These are phyloP conservation scores for Neodiprion fabricii DNA, from an alignment of 1,140 invertebrate genomes.

Conservation along the genomic window DNA sequence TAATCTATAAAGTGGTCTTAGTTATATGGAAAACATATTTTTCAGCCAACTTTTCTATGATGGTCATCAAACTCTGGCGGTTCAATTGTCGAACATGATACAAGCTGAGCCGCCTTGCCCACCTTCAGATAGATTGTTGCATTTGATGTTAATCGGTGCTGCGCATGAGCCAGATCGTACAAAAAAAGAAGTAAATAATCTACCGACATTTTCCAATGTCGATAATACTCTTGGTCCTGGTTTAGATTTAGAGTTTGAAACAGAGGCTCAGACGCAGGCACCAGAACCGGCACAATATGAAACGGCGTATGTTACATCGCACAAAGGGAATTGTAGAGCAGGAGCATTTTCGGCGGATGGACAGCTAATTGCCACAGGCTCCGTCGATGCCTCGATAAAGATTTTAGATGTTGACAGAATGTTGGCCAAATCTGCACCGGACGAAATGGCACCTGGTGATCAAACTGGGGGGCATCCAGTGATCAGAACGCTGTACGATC, in stretches of 20 bases:
- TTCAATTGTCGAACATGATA: constrained; percentile 79
- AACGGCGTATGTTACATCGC: constrained; percentile 98
- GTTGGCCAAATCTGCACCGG: constrained; percentile 91
- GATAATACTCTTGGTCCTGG: constrained; percentile 82
- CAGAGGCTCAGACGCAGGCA: constrained; percentile 86
- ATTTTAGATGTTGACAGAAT: constrained; percentile 98
- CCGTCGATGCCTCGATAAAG: constrained; percentile 98
- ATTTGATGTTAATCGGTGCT: constrained; percentile 85
- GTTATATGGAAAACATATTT: constrained; percentile 30
- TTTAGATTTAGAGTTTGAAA: constrained; percentile 95
- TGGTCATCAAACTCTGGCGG: constrained; percentile 89
- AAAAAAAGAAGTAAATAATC: constrained; percentile 56
- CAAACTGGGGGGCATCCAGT: constrained; percentile 95
- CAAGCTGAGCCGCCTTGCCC: constrained; percentile 92
- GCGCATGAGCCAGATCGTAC: constrained; percentile 81
- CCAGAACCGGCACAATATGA: constrained; percentile 96
- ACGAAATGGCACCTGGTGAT: constrained; percentile 79
- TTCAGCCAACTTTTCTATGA: constrained; percentile 90
- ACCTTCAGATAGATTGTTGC: constrained; percentile 90
- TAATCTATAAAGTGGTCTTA: too few relatives aligned
- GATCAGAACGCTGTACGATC: constrained; percentile 98
- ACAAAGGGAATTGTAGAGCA: constrained; percentile 94
- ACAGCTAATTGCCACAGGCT: constrained; percentile 96
- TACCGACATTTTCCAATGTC: constrained; percentile 65
- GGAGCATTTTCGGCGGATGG: constrained; percentile 96